These are phyloP conservation scores for Leptopilina boulardi DNA, from an alignment of 1,140 invertebrate genomes.

Conservation along the genomic window DNA sequence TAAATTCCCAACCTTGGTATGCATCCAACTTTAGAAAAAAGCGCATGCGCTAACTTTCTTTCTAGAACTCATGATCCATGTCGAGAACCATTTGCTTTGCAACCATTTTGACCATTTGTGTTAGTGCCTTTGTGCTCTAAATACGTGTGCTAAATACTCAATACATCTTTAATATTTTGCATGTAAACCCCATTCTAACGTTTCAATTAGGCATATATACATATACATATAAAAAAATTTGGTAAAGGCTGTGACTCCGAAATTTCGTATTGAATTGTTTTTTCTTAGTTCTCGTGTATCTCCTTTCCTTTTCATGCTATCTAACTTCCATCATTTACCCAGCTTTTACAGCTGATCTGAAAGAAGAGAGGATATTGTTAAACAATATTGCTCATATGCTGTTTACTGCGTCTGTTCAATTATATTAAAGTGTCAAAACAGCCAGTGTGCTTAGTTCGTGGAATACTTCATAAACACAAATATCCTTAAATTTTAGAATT, in stretches of 20 bases:
- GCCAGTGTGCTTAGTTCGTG: neutral
- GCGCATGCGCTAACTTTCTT: neutral
- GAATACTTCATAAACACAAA: neutral
- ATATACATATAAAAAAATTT: neutral
- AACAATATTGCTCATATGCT: neutral
- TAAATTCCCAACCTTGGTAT: too few species aligned
- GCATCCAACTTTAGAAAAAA: too few species aligned
- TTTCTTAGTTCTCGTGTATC: neutral
- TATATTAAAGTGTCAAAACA: constrained; percentile 30
- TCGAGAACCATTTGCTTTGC: too few species aligned
- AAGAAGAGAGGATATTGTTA: neutral
- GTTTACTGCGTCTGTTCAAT: neutral
- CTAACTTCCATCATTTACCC: constrained; percentile 3
- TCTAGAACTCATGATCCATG: too few species aligned
- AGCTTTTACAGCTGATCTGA: constrained; percentile 7
- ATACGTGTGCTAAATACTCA: neutral
- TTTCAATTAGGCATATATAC: neutral
- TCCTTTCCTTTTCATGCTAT: constrained; percentile 7
- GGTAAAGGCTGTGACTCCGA: constrained; percentile 10
- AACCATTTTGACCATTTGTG: neutral
- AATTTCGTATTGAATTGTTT: neutral
- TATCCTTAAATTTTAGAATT: neutral
- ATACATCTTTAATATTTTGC: neutral
- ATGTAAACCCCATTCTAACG: neutral
- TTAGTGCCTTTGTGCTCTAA: neutral